Conservation (phyloP, 2,888 invertebrate genomes). For the Nasonia oneida region DNA sequence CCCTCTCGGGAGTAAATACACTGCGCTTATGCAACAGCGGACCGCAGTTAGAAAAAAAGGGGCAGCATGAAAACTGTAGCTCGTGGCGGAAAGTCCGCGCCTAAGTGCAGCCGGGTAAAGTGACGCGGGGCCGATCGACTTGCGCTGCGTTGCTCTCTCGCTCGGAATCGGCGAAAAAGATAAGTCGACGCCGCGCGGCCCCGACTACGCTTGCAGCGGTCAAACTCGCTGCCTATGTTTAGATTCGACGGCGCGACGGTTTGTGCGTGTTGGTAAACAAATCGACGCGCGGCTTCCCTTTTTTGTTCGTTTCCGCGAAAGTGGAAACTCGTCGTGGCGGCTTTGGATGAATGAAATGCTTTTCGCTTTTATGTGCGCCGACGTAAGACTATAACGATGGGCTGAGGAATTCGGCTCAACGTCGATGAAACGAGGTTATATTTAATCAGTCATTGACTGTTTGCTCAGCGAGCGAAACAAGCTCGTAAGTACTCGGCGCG, state of each 20-base stretch:
- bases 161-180: conserved; percentile 27
- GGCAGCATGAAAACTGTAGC: conserved; percentile 29
- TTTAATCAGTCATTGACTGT: background rate
- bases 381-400: too few species aligned
- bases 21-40: background rate
- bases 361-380: background rate
- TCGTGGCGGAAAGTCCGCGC: conserved; percentile 31
- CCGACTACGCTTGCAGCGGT: conserved; percentile 5
- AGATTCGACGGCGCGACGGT: background rate
- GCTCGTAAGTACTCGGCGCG: background rate
- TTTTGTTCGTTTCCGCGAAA: background rate
- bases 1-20: conserved; percentile 7
- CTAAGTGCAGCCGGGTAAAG: conserved; percentile 42
- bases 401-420: too few species aligned
- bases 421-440: too few species aligned
- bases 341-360: background rate
- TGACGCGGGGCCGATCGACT: conserved; percentile 18
- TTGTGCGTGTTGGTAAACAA: conserved; percentile 3
- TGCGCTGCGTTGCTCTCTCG: background rate
- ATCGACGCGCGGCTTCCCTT: background rate
- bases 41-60: background rate
- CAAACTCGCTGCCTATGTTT: background rate
- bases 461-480: background rate
- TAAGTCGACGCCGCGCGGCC: background rate
- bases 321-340: background rate